Conservation (phyloP, 2,797 vertebrate species). For the Glossophaga mutica region DNA sequence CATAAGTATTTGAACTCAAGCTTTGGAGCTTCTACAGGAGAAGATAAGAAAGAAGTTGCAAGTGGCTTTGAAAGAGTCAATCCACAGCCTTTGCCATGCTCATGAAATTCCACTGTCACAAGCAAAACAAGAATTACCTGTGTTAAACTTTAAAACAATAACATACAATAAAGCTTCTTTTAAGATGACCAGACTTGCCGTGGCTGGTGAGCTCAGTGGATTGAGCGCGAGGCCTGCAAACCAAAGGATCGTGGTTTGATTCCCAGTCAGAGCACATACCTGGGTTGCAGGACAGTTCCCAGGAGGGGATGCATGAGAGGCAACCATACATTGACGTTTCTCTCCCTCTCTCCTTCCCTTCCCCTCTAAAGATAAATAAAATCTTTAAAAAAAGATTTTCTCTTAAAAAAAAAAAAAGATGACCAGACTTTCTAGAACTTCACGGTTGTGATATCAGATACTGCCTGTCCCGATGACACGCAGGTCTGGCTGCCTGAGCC, state of each 20-base stretch:
- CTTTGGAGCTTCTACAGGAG: neutral
- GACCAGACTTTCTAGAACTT: neutral
- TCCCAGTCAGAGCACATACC: no score
- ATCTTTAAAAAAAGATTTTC: no score
- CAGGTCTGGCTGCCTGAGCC: neutral
- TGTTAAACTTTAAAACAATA: neutral
- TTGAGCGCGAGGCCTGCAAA: no score
- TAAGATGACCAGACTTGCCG: neutral
- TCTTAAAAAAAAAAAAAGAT: no score
- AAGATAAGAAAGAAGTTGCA: neutral
- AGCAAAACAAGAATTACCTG: neutral
- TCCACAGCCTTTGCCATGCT: neutral
- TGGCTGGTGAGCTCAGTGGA: no score
- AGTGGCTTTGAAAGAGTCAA: neutral
- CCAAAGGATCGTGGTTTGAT: no score
- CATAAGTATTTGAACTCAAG: neutral
- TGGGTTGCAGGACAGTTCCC: no score
- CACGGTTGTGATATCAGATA: neutral
- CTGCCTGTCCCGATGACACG: neutral
- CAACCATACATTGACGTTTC: no score
- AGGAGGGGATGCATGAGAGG: no score
- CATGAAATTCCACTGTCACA: neutral
- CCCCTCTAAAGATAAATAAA: no score
- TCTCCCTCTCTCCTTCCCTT: no score
- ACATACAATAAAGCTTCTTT: neutral